These are phyloP conservation scores for Watsonalla cultraria DNA, from an alignment of 2,888 invertebrate species.

Conservation along the genomic window DNA sequence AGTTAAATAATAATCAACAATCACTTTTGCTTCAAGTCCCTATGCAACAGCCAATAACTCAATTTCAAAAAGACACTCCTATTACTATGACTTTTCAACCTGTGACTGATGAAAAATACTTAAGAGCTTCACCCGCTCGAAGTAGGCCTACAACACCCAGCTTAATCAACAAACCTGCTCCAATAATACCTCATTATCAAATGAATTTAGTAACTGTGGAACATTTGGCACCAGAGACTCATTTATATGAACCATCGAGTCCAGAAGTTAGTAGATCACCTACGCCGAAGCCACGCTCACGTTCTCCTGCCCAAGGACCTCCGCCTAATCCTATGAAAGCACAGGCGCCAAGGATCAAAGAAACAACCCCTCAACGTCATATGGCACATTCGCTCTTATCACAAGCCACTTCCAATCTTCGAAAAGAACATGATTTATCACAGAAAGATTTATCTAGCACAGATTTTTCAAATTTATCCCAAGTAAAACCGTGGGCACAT, in stretches of 20 bases:
- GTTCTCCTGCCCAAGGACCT: slow-evolving; percentile 85
- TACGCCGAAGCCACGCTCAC: slow-evolving; percentile 80
- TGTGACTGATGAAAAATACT: slow-evolving; percentile 75
- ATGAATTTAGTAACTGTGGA: slow-evolving; percentile 85
- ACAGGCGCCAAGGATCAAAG: slow-evolving; percentile 81
- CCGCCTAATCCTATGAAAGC: slow-evolving; percentile 83
- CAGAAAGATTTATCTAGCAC: slow-evolving; percentile 58
- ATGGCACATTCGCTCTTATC: slow-evolving; percentile 51
- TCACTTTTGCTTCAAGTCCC: slow-evolving; percentile 27
- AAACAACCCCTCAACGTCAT: slow-evolving; percentile 58
- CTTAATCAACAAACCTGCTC: slow-evolving; percentile 85
- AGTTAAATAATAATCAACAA: slow-evolving; percentile 34
- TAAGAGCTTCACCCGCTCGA: slow-evolving; percentile 74
- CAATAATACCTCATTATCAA: slow-evolving; percentile 88
- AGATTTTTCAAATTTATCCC: slow-evolving; percentile 46
- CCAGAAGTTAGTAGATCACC: slow-evolving; percentile 81
- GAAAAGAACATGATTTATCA: slow-evolving; percentile 68
- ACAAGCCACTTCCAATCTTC: slow-evolving; percentile 52
- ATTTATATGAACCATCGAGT: slow-evolving; percentile 80
- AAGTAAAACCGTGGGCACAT: slow-evolving; percentile 46
- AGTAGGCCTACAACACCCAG: slow-evolving; percentile 84
- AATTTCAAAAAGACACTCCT: slow-evolving; percentile 71
- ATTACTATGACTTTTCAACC: slow-evolving; percentile 83
- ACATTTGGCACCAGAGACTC: slow-evolving; percentile 78
- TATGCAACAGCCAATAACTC: slow-evolving; percentile 36